Conservation (phyloP, 1,140 invertebrate species). For the Acarapis woodi region DNA sequence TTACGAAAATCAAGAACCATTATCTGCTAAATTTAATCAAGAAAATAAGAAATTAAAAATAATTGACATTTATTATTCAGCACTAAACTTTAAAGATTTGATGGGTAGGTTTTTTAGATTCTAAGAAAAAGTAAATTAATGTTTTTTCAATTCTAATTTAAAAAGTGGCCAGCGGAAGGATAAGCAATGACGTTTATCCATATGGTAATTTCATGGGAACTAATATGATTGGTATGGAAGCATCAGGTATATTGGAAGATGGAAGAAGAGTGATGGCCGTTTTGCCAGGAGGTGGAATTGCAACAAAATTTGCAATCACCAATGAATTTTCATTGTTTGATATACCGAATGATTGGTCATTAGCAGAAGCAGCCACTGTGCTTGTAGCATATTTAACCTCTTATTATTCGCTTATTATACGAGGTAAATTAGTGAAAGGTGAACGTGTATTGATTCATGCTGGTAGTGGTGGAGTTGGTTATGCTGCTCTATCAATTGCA, state of each 20-base stretch:
- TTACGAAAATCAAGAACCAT: conserved; percentile 20
- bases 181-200: background rate
- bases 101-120: too few relatives aligned
- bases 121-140: too few relatives aligned
- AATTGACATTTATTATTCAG: conserved; percentile 36
- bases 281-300: conserved; percentile 56
- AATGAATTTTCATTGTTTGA: conserved; percentile 58
- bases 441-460: conserved; percentile 73
- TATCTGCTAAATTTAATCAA: background rate
- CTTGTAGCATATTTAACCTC: conserved; percentile 78
- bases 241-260: conserved; percentile 34
- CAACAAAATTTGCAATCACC: conserved; percentile 44
- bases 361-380: conserved; percentile 71
- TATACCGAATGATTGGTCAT: conserved; percentile 53
- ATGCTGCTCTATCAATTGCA: conserved; percentile 76
- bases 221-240: conserved; percentile 61
- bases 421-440: conserved; percentile 48
- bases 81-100: conserved; percentile 85
- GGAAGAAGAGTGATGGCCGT: conserved; percentile 73
- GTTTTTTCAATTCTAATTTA: too few relatives aligned
- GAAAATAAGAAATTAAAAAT: conserved; percentile 16
- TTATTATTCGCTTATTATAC: conserved; percentile 52
- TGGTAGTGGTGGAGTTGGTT: conserved; percentile 78
- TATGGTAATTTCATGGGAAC: too few relatives aligned
- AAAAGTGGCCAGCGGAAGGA: background rate